Evolutionary conservation across 2,113 vertebrate genomes (phyloP).

Genomic region (Strix aluco): DNA sequence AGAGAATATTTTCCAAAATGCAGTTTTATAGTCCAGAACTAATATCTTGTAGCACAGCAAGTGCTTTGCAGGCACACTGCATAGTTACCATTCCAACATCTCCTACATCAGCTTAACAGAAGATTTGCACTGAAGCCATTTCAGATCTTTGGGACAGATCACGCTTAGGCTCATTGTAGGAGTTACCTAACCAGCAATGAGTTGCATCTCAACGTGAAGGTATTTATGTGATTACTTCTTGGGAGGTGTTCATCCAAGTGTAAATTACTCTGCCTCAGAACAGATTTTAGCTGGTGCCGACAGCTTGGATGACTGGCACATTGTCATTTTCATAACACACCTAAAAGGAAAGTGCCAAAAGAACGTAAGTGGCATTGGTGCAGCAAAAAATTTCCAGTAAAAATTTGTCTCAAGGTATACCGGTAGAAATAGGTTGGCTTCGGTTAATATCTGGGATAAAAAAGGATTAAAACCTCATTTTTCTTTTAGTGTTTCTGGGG

Average conservation of each 20-base stretch:
- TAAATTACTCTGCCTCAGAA: constrained; percentile 76
- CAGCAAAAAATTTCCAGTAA: constrained; percentile 37
- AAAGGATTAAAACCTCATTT: background rate
- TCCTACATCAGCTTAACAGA: constrained; percentile 4
- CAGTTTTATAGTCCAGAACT: background rate
- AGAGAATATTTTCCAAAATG: constrained; percentile 10
- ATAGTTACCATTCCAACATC: background rate
- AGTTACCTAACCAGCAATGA: constrained; percentile 46
- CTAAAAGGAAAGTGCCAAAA: constrained; percentile 76
- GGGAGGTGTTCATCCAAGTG: constrained; percentile 77
- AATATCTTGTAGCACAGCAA: background rate
- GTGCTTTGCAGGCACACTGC: background rate
- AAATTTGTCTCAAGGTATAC: constrained; percentile 33
- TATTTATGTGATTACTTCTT: constrained; percentile 72
- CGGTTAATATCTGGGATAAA: constrained; percentile 10
- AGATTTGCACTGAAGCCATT: constrained; percentile 39
- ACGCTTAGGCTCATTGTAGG: constrained; percentile 11
- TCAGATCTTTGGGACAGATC: constrained; percentile 22
- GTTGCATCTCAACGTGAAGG: constrained; percentile 54
- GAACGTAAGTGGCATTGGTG: constrained; percentile 57
- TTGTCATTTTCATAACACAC: constrained; percentile 83
- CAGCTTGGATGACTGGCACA: constrained; percentile 82
- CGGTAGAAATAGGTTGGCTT: constrained; percentile 49
- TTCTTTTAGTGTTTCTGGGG: background rate
- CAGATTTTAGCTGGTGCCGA: constrained; percentile 70